Conservation (phyloP, 2,888 invertebrate species). For the Aphidius colemani region DNA sequence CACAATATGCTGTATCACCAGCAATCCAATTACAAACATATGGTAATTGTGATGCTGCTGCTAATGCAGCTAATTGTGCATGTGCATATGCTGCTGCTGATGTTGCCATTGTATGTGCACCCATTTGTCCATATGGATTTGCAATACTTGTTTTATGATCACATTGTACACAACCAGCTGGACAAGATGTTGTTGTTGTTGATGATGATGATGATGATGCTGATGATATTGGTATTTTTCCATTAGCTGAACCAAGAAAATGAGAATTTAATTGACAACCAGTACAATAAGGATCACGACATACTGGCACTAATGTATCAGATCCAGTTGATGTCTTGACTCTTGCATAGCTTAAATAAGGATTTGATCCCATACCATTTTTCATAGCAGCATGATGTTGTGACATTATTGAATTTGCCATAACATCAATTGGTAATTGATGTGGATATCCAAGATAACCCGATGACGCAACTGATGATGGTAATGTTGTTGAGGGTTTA, state of each 20-base stretch:
- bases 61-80: slow-evolving; percentile 78
- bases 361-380: slow-evolving; percentile 71
- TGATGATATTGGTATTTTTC: slow-evolving; percentile 76
- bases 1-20: slow-evolving; percentile 83
- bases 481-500: slow-evolving; percentile 65
- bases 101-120: slow-evolving; percentile 66
- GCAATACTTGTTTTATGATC: slow-evolving; percentile 68
- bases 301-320: slow-evolving; percentile 74
- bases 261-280: slow-evolving; percentile 88
- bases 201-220: slow-evolving; percentile 80
- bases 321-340: slow-evolving; percentile 76
- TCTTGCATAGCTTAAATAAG: slow-evolving; percentile 84
- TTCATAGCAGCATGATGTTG: slow-evolving; percentile 77
- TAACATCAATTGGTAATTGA: slow-evolving; percentile 75
- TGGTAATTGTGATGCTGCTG: slow-evolving; percentile 81
- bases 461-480: slow-evolving; percentile 57
- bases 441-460: slow-evolving; percentile 70
- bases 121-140: slow-evolving; percentile 58
- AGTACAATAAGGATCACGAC: slow-evolving; percentile 90
- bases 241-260: slow-evolving; percentile 68
- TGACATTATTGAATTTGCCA: slow-evolving; percentile 78
- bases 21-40: slow-evolving; percentile 93
- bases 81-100: slow-evolving; percentile 80
- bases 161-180: slow-evolving; percentile 87
- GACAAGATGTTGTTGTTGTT: slow-evolving; percentile 72